Evolutionary conservation across 2,888 invertebrate species (phyloP), one percentile per base, ranked within the genome.

Genomic region (Rosalia funebris): DNA sequence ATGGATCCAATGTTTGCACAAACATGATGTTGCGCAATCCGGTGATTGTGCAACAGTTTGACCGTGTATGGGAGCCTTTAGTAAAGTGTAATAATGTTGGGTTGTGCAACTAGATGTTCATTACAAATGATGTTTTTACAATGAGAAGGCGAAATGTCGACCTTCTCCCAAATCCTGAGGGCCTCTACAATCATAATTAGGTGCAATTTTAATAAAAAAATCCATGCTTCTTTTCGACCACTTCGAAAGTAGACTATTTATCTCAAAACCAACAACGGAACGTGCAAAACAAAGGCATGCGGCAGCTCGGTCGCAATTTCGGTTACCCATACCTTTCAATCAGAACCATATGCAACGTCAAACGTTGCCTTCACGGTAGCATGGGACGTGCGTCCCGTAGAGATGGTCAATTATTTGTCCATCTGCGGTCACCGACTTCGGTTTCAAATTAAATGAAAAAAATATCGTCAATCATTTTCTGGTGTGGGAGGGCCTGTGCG

Each of bases 381-480:
- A 14, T 19, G 19, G 9, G 20, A 25, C 0, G 31, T 3, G 31
- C 44, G 14, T 44, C 55, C 48, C 31, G 12, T 47, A 15, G 52
- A 41, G 39, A 42, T 53, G 62, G 59, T 71, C 66, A 69, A 53
- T 71, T 69, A 69, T 71, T 69, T 69, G 68, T 67, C 69, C 69
- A 69, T 71, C 66, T 69, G 65, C 66, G 71, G 68, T 65, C 66
- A 63, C 58, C 66, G 69, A 66, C 71, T 64, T 45, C 32, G 19
- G 42, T 20, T 42, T 57, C n/a, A 17, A 42, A 53, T 39, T 19
- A 14, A n/a, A n/a, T 34, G 36, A 60, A 60, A 62, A 65, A 60
- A n/a, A n/a, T n/a, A 65, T 68, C 70, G 65, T 67, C 66, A 66
- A 70, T 70, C 68, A 68, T 70, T 62, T 45, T 59, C 55, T 59